Evolutionary conservation across 2,113 vertebrate species (phyloP).

Genomic region (Bos javanicus): DNA sequence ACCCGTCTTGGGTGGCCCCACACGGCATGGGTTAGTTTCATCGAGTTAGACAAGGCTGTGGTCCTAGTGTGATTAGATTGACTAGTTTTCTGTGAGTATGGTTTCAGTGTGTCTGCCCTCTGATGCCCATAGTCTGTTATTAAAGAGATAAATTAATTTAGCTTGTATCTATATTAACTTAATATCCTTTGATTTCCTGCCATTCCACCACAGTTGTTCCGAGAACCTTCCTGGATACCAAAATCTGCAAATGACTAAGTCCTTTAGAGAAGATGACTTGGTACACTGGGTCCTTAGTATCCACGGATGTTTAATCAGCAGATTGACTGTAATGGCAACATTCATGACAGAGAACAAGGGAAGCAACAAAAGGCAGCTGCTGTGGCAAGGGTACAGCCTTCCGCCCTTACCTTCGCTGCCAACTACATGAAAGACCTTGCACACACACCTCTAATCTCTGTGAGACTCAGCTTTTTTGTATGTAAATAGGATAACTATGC

Average conservation of each 20-base stretch:
- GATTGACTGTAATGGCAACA: background rate
- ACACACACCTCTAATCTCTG: background rate
- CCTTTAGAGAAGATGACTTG: background rate
- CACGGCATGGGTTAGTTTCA: too few species aligned
- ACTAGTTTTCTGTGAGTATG: too few species aligned
- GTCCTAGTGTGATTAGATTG: too few species aligned
- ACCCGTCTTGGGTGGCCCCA: too few species aligned
- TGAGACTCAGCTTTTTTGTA: background rate
- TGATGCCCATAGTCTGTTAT: background rate
- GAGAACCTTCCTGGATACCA: background rate
- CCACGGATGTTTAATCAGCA: fast-evolving
- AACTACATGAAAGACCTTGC: background rate
- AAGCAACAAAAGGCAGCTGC: background rate
- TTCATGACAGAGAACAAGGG: background rate
- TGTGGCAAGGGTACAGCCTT: background rate
- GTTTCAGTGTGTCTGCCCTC: too few species aligned
- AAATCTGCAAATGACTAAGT: background rate
- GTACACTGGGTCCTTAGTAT: too few species aligned
- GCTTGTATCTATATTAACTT: background rate
- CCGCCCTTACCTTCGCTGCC: background rate
- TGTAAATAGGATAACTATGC: background rate
- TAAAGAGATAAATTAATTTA: background rate
- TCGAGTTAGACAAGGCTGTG: too few species aligned
- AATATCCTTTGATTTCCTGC: background rate
- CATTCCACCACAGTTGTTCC: background rate